Evolutionary conservation across 2,797 vertebrate species (phyloP).

Genomic region (Galago senegalensis): DNA sequence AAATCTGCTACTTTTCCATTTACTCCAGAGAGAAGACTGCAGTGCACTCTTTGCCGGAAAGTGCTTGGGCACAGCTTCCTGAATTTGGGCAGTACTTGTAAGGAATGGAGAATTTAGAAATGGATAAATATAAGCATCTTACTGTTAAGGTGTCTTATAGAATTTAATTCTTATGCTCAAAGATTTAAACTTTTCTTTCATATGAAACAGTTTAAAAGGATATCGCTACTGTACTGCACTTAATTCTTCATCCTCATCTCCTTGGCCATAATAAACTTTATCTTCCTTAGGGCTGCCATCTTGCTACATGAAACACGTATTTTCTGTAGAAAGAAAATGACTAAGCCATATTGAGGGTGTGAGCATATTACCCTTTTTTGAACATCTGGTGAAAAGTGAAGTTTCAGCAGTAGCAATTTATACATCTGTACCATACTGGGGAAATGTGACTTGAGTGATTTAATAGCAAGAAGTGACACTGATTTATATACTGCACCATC

Average conservation of each 20-base stretch:
- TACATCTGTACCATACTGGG: slow-evolving; percentile 60
- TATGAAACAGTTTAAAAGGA: neutral
- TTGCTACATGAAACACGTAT: neutral
- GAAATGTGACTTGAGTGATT: slow-evolving; percentile 64
- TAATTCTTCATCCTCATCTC: neutral
- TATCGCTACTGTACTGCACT: neutral
- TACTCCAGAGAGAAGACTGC: neutral
- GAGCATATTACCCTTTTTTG: slow-evolving; percentile 49
- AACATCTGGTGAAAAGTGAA: slow-evolving; percentile 73
- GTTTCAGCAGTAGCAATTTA: slow-evolving; percentile 66
- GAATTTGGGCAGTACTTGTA: neutral
- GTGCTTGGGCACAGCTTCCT: neutral
- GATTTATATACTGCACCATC: slow-evolving; percentile 7
- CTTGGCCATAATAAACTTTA: neutral
- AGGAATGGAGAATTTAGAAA: slow-evolving; percentile 22
- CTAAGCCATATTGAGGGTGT: slow-evolving; percentile 36
- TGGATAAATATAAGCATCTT: neutral
- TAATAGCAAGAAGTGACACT: slow-evolving; percentile 46
- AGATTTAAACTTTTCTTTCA: neutral
- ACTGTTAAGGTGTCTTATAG: neutral
- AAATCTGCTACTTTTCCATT: slow-evolving; percentile 56
- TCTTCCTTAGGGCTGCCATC: neutral
- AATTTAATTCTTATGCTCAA: neutral
- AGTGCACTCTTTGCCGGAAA: slow-evolving; percentile 57
- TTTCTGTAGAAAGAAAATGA: slow-evolving; percentile 48